Conservation (phyloP, 2,113 vertebrate species). For the Zapornia atra region DNA sequence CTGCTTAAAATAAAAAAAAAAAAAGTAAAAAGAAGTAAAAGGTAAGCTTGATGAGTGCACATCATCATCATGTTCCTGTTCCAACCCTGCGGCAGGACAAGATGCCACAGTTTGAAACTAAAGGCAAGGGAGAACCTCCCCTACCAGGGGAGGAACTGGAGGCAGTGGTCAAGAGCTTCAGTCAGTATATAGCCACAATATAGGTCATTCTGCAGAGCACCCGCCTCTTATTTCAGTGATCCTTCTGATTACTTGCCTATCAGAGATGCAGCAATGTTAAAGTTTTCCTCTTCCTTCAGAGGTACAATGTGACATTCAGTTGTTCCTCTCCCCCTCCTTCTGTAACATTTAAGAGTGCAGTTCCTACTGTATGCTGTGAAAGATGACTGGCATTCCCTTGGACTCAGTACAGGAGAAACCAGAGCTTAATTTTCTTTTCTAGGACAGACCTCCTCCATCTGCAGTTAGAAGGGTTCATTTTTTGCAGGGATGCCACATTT, state of each 20-base stretch:
- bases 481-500: neutral
- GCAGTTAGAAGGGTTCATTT: neutral
- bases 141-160: neutral
- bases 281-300: neutral
- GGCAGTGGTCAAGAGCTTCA: neutral
- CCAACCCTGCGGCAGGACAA: neutral
- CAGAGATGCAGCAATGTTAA: neutral
- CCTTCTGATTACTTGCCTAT: neutral
- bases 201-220: neutral
- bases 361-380: neutral
- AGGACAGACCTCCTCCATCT: conserved; percentile 47
- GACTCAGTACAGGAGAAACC: conserved; percentile 7
- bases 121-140: neutral
- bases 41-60: neutral
- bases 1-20: neutral
- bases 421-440: conserved; percentile 40
- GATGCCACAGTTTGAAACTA: neutral
- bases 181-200: neutral
- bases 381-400: conserved; percentile 37
- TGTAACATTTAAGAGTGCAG: conserved; percentile 26
- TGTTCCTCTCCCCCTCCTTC: neutral
- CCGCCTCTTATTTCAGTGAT: neutral
- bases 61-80: neutral
- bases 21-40: too few species aligned
- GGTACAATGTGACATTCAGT: neutral